Percentiles rank a stretch among this genome's conserved stretches.
phyloP scores from a whole-genome alignment of 2,888 invertebrate genomes.

The Bombyx huttoni region DNA sequence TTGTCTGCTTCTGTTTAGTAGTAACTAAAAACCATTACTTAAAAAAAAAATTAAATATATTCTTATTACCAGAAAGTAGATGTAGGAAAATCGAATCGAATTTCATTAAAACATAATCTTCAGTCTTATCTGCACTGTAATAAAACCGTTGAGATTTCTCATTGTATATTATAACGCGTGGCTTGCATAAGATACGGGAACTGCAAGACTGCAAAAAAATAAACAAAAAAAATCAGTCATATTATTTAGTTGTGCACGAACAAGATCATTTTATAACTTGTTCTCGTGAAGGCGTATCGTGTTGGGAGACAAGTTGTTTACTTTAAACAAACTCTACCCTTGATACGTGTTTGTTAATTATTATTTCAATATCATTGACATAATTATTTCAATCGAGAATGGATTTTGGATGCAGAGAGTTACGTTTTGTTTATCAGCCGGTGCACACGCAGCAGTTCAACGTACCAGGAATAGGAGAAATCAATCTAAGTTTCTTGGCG shows the following conservation, averaged over 20 bases:
- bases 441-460: conserved; percentile 56
- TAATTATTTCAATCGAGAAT: not conserved
- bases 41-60: no score
- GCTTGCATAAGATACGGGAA: not conserved
- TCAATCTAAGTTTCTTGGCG: conserved; percentile 54
- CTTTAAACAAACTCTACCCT: not conserved
- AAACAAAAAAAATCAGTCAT: not conserved
- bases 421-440: conserved; percentile 13
- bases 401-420: not conserved
- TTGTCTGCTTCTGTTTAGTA: no score
- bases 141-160: not conserved
- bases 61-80: no score
- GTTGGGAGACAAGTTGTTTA: not conserved
- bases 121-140: no score
- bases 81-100: no score
- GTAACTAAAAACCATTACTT: no score
- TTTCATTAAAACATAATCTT: no score
- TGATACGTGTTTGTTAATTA: not conserved
- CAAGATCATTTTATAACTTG: not conserved
- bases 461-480: conserved; percentile 61
- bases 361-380: not conserved
- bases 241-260: not conserved
- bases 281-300: not conserved
- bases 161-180: not conserved
- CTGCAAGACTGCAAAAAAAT: not conserved